A percentile compares a stretch with the other conserved stretches of the same genome.
phyloP scores from a whole-genome alignment of 2,113 vertebrate genomes.

The Albula glossodonta region DNA sequence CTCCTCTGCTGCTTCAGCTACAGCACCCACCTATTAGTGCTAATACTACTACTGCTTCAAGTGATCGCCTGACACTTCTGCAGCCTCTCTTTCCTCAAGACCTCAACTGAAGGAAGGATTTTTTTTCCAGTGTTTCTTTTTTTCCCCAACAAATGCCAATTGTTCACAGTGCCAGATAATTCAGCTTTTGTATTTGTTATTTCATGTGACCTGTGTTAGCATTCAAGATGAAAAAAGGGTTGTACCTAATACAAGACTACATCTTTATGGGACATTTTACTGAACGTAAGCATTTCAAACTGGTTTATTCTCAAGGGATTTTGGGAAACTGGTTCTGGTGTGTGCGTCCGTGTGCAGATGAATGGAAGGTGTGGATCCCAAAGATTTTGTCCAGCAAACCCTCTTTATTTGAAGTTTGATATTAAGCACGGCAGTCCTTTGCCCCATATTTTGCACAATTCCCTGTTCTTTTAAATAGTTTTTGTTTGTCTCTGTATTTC shows the following conservation, averaged over 20 bases:
- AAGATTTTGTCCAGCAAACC: constrained; percentile 22
- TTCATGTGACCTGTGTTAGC: constrained; percentile 28
- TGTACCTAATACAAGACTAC: background rate
- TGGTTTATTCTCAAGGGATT: constrained; percentile 28
- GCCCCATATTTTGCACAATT: background rate
- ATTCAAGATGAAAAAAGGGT: constrained; percentile 25
- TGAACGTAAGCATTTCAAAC: constrained; percentile 5
- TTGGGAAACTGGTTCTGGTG: background rate
- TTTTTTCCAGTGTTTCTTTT: constrained; percentile 44
- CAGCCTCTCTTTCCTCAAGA: constrained; percentile 45
- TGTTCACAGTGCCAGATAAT: constrained; percentile 59
- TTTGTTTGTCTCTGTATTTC: constrained; percentile 23
- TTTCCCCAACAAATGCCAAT: constrained; percentile 59
- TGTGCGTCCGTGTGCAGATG: constrained; percentile 30
- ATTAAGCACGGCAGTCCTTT: background rate
- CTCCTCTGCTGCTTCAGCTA: constrained; percentile 37
- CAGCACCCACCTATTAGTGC: constrained; percentile 41
- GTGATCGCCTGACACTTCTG: constrained; percentile 37
- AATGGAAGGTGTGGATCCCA: constrained; percentile 27
- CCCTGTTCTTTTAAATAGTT: background rate
- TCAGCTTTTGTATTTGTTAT: constrained; percentile 49
- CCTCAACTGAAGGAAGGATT: constrained; percentile 43
- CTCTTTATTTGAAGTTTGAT: background rate
- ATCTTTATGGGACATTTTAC: background rate
- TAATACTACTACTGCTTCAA: constrained; percentile 55